Conservation (phyloP, 2,113 vertebrate species). For the Fukomys damarensis region DNA sequence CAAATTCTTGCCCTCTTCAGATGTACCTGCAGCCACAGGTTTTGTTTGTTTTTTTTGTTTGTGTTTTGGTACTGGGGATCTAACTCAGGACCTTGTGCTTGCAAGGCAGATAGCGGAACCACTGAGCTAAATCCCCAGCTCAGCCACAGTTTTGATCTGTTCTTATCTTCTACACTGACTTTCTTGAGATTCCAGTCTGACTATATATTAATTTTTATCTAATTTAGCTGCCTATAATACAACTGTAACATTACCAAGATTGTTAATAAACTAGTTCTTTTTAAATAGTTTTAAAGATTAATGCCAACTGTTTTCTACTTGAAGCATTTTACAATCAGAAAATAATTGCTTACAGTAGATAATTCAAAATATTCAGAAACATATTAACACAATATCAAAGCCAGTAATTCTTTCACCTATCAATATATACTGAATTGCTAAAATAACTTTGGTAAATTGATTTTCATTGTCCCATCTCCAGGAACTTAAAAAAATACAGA, state of each 20-base stretch:
- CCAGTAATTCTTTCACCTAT: not conserved
- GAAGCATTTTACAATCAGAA: slow-evolving; percentile 33
- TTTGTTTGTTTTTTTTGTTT: too few species aligned
- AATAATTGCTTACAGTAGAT: slow-evolving; percentile 41
- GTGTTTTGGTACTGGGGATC: too few species aligned
- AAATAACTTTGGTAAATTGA: not conserved
- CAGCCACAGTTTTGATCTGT: not conserved
- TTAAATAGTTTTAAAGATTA: slow-evolving; percentile 5
- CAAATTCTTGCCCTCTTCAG: not conserved
- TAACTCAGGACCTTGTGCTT: too few species aligned
- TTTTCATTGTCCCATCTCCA: not conserved
- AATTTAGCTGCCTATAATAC: not conserved
- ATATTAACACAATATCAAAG: not conserved
- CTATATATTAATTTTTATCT: not conserved
- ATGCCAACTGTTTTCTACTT: not conserved
- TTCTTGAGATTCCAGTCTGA: not conserved
- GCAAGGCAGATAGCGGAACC: too few species aligned
- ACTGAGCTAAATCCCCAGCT: too few species aligned
- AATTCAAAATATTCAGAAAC: slow-evolving; percentile 25
- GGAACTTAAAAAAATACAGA: not conserved
- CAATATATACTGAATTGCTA: not conserved
- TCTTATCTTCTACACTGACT: not conserved
- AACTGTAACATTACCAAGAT: not conserved
- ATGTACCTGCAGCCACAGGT: not conserved
- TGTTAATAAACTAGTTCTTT: not conserved